Conservation (phyloP, 2,113 vertebrate species). For the Eubucco bourcierii region DNA sequence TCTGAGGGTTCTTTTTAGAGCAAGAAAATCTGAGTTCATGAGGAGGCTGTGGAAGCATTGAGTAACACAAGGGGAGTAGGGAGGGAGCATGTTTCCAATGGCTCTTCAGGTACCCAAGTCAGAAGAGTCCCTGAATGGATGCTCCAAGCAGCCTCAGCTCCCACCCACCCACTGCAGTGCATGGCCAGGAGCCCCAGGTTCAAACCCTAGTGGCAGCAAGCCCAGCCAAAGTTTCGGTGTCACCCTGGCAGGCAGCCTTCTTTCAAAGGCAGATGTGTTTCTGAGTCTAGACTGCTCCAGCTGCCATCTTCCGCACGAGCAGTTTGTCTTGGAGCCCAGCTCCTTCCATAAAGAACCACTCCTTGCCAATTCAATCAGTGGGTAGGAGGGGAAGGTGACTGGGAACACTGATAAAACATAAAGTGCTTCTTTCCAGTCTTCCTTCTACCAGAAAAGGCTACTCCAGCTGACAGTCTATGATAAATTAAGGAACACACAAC, state of each 20-base stretch:
- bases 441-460: neutral
- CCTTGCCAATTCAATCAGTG: constrained; percentile 23
- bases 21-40: neutral
- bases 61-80: accelerated
- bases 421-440: constrained; percentile 31
- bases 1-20: neutral
- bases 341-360: neutral
- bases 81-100: accelerated
- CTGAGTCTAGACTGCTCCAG: constrained; percentile 53
- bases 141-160: neutral
- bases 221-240: neutral
- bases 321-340: constrained; percentile 45
- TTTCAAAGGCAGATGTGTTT: neutral
- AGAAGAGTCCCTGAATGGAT: accelerated
- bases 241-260: neutral
- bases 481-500: constrained; percentile 30
- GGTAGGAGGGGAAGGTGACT: neutral
- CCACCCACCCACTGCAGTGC: accelerated
- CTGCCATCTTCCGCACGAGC: neutral
- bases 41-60: neutral
- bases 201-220: neutral
- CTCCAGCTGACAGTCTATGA: constrained; percentile 10
- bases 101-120: accelerated
- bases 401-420: neutral
- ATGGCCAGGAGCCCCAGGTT: neutral